phyloP scores from a whole-genome alignment of 2,797 vertebrate species.

The Crenichthys baileyi region DNA sequence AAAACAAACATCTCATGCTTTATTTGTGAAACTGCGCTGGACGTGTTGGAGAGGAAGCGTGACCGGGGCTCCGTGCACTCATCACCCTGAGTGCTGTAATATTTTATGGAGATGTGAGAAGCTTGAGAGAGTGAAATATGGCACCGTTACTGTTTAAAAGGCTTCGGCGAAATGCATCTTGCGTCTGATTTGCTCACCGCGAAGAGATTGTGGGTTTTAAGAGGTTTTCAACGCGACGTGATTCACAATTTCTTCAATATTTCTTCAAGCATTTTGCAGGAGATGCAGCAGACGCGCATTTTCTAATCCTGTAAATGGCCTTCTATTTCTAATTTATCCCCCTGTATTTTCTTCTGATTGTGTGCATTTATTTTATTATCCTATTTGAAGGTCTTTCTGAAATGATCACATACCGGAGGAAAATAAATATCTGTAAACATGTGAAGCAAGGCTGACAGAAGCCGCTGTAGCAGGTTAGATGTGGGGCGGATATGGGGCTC shows the following conservation, averaged over 20 bases:
- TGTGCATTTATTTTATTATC: conserved; percentile 42
- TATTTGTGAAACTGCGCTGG: background rate
- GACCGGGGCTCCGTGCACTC: conserved; percentile 50
- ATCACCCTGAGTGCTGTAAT: conserved; percentile 78
- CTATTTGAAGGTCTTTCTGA: conserved; percentile 50
- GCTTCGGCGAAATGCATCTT: conserved; percentile 70
- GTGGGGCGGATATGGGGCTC: conserved; percentile 37
- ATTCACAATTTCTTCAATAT: conserved; percentile 68
- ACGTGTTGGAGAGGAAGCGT: conserved; percentile 45
- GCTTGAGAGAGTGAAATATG: conserved; percentile 81
- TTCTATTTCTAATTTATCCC: conserved; percentile 59
- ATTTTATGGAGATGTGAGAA: conserved; percentile 80
- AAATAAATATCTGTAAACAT: conserved; percentile 2
- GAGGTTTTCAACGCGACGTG: conserved; percentile 65
- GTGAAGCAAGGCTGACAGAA: conserved; percentile 8
- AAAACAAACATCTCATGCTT: background rate
- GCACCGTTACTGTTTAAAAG: conserved; percentile 70
- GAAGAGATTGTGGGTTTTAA: conserved; percentile 68
- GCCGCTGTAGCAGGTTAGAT: conserved; percentile 29
- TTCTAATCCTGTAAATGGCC: conserved; percentile 63
- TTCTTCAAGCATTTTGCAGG: conserved; percentile 43
- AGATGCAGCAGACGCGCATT: conserved; percentile 32
- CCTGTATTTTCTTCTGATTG: conserved; percentile 34
- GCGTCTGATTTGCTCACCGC: conserved; percentile 64
- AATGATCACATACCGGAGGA: conserved; percentile 40